Base-by-base conservation (phyloP, 1,140 invertebrate species). In the Papilio xuthus region DNA sequence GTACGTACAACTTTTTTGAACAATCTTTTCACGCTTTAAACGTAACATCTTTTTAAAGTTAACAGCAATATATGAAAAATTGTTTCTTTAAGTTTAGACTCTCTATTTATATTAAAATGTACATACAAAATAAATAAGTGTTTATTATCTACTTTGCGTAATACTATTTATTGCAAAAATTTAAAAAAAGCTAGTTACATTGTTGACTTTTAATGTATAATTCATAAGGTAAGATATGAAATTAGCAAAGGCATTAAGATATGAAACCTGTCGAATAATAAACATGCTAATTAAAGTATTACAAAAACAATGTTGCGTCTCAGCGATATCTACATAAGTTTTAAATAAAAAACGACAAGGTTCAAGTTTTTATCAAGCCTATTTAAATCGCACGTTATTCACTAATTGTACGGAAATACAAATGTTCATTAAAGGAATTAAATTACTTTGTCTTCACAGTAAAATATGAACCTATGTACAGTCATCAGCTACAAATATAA, bases 1-100 rank as follows among this genome's bases (percentile, higher is more conserved):
- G 9, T 32, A 6, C 10, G 13, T 67, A 18, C 13, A 32, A 67
- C 60, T 67, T 60, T 60, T 26, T 67, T 67, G 26, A 67, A 63
- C 60, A 63, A 67, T 67, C 60, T 67, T 67, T 67, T 67, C 60
- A 67, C 60, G 60, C 13, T 67, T 63, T 10, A 10, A 26, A 50
- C 12, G 23, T 63, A 13, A 63, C 56, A 13, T 63, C 26, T 67
- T 15, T 67, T 67, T 32, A 67, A 50, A 6, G 10, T 50, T 50
- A 50, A 67, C 13, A 32, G 13, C 13, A 28, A 28, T 26, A 32
- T 60, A 6, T 8, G 53, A 9, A n/a, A 23, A 56, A n/a, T 20
- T 20, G n/a, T 56, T 56, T 7, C 18, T 20, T 56, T 23, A 20
- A 37, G 32, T 37, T 37, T 37, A 6, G 1, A 1, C 0, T 37